These are phyloP conservation scores for Lontra canadensis DNA, from an alignment of 2,113 vertebrate species.

Conservation along the genomic window DNA sequence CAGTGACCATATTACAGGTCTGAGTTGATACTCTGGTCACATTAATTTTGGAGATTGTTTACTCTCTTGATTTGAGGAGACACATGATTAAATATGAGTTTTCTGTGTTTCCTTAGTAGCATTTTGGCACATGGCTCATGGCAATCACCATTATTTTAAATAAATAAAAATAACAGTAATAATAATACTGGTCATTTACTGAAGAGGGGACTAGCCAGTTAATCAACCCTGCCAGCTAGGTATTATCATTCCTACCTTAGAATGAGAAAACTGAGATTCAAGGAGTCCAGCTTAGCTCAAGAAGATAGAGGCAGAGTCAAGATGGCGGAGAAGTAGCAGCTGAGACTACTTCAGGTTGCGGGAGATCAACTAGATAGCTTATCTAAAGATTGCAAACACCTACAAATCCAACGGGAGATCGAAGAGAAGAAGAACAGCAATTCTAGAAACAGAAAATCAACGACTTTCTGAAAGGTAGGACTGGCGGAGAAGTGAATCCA, in stretches of 20 bases:
- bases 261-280: not conserved
- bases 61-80: not conserved
- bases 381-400: too few relatives aligned
- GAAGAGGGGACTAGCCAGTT: not conserved
- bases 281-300: not conserved
- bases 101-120: not conserved
- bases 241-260: not conserved
- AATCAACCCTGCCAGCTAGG: not conserved
- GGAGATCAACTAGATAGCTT: too few relatives aligned
- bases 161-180: not conserved
- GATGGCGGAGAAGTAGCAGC: too few relatives aligned
- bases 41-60: not conserved
- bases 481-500: too few relatives aligned
- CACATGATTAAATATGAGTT: not conserved
- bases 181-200: not conserved
- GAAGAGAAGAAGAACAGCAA: too few relatives aligned
- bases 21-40: not conserved
- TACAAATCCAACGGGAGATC: too few relatives aligned
- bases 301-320: not conserved
- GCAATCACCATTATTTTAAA: constrained; percentile 6
- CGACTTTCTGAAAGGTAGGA: too few relatives aligned
- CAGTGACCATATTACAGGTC: not conserved
- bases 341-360: too few relatives aligned
- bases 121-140: not conserved
- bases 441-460: too few relatives aligned